A percentile compares a stretch with the other conserved stretches of the same genome.
Conservation (phyloP, 92 coral and sea anemone species). For the Parazoanthus darwini region DNA sequence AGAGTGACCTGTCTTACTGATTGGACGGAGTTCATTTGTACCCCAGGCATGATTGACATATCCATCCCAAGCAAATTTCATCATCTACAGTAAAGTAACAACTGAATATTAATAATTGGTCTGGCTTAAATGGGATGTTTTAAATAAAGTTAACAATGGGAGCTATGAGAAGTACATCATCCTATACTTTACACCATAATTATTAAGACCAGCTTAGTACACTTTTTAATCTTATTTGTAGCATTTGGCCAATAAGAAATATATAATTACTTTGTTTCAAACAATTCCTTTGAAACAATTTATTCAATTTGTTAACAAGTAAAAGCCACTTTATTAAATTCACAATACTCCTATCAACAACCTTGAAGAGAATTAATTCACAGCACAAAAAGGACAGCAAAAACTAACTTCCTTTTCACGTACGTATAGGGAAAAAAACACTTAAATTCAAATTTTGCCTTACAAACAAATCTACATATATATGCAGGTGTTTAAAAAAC, state of each 20-base stretch:
- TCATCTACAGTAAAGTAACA: conserved; percentile 70
- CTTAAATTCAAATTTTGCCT: background rate
- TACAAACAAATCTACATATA: background rate
- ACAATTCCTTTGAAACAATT: background rate
- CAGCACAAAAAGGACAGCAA: background rate
- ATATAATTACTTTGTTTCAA: background rate
- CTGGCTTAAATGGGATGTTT: no score
- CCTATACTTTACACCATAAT: no score
- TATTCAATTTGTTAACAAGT: background rate
- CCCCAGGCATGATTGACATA: conserved; percentile 96
- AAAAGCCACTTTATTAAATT: background rate
- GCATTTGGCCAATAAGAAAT: no score
- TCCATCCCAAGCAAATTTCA: conserved; percentile 97
- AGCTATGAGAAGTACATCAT: no score
- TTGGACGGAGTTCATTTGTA: conserved; percentile 86
- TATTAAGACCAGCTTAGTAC: no score
- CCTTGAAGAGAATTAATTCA: background rate
- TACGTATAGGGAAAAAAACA: no score
- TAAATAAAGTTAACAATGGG: no score
- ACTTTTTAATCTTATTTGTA: no score
- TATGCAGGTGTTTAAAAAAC: background rate
- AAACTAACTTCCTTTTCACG: background rate
- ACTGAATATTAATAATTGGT: background rate
- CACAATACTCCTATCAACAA: background rate
- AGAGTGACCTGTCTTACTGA: conserved; percentile 88